Percentiles rank a stretch among this genome's conserved stretches.
Evolutionary conservation across 92 coral and sea anemone species (phyloP).

Genomic region (Umimayanthus chanpuru): DNA sequence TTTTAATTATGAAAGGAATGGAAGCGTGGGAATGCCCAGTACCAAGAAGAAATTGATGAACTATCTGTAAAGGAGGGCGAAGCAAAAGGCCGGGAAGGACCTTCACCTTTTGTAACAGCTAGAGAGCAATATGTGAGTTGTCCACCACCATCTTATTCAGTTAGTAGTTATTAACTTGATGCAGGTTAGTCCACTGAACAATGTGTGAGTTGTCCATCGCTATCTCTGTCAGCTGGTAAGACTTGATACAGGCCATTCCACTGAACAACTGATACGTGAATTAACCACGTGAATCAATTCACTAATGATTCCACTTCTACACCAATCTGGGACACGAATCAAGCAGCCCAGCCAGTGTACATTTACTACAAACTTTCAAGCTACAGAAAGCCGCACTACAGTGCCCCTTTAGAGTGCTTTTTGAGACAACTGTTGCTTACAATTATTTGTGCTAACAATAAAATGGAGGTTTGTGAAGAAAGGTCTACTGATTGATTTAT

Average conservation of each 20-base stretch:
- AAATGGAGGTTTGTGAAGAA: not conserved
- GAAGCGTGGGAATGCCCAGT: slow-evolving; percentile 29
- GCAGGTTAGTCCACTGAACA: not conserved
- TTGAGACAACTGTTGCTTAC: not conserved
- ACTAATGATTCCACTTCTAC: no score
- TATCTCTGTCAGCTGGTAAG: not conserved
- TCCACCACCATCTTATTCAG: not conserved
- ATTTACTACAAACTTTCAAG: no score
- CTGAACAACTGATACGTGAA: not conserved
- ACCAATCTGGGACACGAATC: no score
- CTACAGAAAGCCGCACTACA: no score
- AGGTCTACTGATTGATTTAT: not conserved
- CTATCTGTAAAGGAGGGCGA: slow-evolving; percentile 40
- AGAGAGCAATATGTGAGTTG: slow-evolving; percentile 85
- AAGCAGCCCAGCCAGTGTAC: no score
- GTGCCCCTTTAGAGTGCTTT: no score
- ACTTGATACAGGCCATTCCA: not conserved
- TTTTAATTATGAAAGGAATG: not conserved
- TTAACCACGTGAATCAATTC: not conserved
- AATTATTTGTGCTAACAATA: not conserved
- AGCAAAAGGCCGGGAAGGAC: slow-evolving; percentile 41
- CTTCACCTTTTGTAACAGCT: slow-evolving; percentile 82
- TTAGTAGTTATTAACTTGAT: not conserved
- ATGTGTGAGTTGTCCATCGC: not conserved
- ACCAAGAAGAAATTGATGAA: slow-evolving; percentile 6